Conservation (phyloP, 2,113 vertebrate species). For the Stegostoma tigrinum region DNA sequence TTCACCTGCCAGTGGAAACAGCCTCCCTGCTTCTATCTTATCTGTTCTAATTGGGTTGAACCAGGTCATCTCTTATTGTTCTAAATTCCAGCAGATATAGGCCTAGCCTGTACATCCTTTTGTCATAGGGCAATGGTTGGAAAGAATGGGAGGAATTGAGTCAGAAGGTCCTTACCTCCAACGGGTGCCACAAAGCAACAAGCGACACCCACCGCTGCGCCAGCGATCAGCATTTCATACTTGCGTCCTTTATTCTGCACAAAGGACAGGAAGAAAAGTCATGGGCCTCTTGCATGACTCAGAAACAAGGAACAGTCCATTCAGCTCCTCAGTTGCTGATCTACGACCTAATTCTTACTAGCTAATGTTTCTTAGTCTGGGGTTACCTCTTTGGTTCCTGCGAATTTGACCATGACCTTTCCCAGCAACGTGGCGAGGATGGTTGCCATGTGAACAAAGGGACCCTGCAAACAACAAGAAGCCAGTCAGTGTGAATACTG, state of each 20-base stretch:
- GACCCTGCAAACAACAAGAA: conserved; percentile 38
- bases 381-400: conserved; percentile 43
- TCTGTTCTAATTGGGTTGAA: too few species aligned
- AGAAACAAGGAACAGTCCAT: too few species aligned
- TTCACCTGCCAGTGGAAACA: too few species aligned
- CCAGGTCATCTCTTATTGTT: too few species aligned
- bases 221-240: conserved; percentile 42
- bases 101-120: background rate
- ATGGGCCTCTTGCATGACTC: background rate
- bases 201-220: conserved; percentile 41
- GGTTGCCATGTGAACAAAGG: conserved; percentile 45
- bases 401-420: conserved; percentile 40
- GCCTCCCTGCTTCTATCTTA: too few species aligned
- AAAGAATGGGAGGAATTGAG: background rate
- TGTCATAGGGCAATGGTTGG: background rate
- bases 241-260: conserved; percentile 41
- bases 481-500: background rate
- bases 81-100: too few species aligned
- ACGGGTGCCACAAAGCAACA: conserved; percentile 46
- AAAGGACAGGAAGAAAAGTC: background rate
- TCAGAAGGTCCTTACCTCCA: conserved; percentile 37
- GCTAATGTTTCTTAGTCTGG: background rate
- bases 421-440: conserved; percentile 43
- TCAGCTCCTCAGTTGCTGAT: too few species aligned
- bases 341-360: background rate